Evolutionary conservation across 2,888 invertebrate species (phyloP).

Genomic region (Lasius fuliginosus): DNA sequence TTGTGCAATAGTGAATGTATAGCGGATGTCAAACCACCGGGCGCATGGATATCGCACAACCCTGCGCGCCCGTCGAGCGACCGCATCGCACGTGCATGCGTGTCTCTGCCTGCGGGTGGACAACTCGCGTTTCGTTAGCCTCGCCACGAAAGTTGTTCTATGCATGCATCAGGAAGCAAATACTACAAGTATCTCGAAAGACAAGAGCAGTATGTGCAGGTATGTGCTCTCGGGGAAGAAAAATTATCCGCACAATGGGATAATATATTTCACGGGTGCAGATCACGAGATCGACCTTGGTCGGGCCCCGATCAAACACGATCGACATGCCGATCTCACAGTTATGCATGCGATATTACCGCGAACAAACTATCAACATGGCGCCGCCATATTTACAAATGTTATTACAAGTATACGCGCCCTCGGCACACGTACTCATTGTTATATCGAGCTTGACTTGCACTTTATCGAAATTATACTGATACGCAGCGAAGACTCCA

Average conservation of each 20-base stretch:
- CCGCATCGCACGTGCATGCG: slow-evolving; percentile 45
- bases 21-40: slow-evolving; percentile 85
- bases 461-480: slow-evolving; percentile 7
- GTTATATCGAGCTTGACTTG: slow-evolving; percentile 59
- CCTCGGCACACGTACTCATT: slow-evolving; percentile 61
- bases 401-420: slow-evolving; percentile 70
- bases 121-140: slow-evolving; percentile 77
- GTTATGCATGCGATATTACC: slow-evolving; percentile 62
- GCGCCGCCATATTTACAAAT: slow-evolving; percentile 72
- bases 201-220: no score
- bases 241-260: slow-evolving; percentile 69
- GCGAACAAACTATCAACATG: slow-evolving; percentile 46
- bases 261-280: slow-evolving; percentile 82
- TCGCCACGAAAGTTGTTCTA: slow-evolving; percentile 60
- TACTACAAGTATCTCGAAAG: no score
- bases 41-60: slow-evolving; percentile 76
- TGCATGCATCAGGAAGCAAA: slow-evolving; percentile 63
- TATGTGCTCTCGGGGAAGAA: background rate
- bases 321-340: slow-evolving; percentile 70
- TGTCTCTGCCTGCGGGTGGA: slow-evolving; percentile 71
- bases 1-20: slow-evolving; percentile 86
- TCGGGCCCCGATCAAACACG: slow-evolving; percentile 77
- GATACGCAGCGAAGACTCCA: background rate
- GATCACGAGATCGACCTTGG: slow-evolving; percentile 83
- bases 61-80: slow-evolving; percentile 69